Base-by-base conservation (phyloP, 2,797 vertebrate species). In the Leptatherina wallacei region DNA sequence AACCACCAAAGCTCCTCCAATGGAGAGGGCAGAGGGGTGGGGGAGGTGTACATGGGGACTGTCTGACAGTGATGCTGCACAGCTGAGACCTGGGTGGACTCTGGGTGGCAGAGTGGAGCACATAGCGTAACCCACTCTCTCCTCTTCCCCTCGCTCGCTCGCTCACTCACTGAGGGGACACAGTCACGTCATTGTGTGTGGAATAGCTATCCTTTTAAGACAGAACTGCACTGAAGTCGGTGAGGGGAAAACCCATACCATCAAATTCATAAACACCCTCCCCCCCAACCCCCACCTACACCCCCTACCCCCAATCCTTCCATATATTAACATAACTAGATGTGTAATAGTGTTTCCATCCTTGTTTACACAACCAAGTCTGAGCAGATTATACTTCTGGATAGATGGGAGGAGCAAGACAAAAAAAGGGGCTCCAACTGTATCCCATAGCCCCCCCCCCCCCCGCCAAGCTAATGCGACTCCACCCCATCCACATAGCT, bases 131-230 rank as follows among this genome's bases (percentile, higher is more conserved):
- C 68, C 84, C 83, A 68, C 79, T 77, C 80, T 85, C 74, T 84
- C 66, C 81, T 80, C 67, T 73, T 75, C 81, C 65, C n/a, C n/a
- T n/a, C n/a, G n/a, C n/a, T n/a, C n/a, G n/a, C 57, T 73, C 78
- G 75, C 82, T 74, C 84, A 71, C 78, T 86, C 67, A 42, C 73
- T 6, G 2, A 87, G 85, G 84, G 82, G 79, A 88, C 86, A 93
- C 89, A 93, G 89, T 90, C 89, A 88, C 83, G 77, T 93, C 91
- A 92, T 92, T 94, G 90, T 94, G 89, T 81, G 69, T 82, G 85
- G 77, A 78, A 87, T 71, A 80, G 81, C 69, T 89, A 66, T 84
- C 83, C 84, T 89, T 91, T 91, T 84, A 87, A 87, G 88, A 88
- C 71, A 35, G 71, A 78, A 60, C 82, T 71, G 62, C 82, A 77